phyloP scores from a whole-genome alignment of 2,888 invertebrate genomes.

The Melanchra persicariae region DNA sequence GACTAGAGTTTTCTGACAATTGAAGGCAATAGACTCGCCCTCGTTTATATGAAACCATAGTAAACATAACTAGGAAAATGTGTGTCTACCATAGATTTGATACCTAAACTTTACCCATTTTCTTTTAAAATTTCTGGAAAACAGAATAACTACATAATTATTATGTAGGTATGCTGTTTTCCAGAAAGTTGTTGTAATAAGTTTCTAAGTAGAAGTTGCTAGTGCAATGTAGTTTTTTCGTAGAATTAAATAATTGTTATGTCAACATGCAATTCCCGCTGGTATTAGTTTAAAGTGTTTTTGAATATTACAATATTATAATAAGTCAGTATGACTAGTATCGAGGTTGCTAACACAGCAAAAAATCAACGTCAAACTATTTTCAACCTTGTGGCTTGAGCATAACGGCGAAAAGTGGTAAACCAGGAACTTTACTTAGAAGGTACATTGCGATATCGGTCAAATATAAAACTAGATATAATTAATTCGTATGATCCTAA shows the following conservation, averaged over 20 bases:
- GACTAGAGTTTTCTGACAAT: neutral
- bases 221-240: constrained; percentile 13
- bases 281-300: constrained; percentile 5
- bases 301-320: neutral
- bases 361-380: no score
- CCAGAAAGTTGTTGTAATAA: neutral
- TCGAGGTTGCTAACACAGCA: no score
- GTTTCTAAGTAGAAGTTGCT: neutral
- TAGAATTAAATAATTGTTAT: constrained; percentile 24
- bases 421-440: no score
- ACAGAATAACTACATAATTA: no score
- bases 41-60: neutral
- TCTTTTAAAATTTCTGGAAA: no score
- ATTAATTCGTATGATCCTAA: no score
- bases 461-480: no score
- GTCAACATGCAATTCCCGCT: constrained; percentile 4
- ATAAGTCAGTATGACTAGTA: neutral
- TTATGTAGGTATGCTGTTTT: neutral
- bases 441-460: no score
- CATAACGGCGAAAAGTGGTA: no score
- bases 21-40: neutral
- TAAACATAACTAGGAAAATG: neutral
- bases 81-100: neutral
- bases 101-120: no score
- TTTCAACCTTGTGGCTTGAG: no score